Base-by-base conservation (phyloP, 2,797 vertebrate genomes). In the Loris lydekkerianus region DNA sequence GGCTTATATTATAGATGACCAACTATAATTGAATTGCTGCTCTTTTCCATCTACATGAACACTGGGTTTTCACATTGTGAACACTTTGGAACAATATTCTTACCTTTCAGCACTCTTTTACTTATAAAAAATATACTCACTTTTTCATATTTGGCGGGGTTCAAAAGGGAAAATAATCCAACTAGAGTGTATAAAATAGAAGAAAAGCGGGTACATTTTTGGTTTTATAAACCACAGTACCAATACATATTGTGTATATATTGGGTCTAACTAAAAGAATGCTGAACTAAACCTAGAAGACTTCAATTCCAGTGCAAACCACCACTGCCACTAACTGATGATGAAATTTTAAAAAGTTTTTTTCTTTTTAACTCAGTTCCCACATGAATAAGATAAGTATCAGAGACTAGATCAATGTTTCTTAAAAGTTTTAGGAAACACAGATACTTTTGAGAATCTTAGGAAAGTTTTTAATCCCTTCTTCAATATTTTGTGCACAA, bases 21-120 rank as follows among this genome's bases (percentile, higher is more conserved):
- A 77, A 31, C 3, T 82, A 21, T n/a, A 46, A 56, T 86, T 31
- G n/a, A 49, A 89, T 89, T 91, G 40, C 58, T 75, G 3, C 61
- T 91, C 43, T 89, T 75, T 77, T 73, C 37, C 56, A 37, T 82
- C 31, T 72, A 23, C 31, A 72, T 91, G 73, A 93, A 95, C 43
- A 65, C 17, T 65, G 34, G 17, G 8, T 63, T 86, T 91, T 94
- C 17, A 91, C 7, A 10, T 81, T 77, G 43, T 43, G 49, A 77
- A 40, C 5, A 40, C 53, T 81, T 60, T 10, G 17, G 27, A 86
- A 58, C 49, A 83, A 49, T 81, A 67, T 61, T 82, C 58, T 80
- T 9, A 21, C 37, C 56, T 43, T 27, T 77, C 49, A 85, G 40
- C 80, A 88, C 67, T 27, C 13, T 72, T 69, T 89, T 49, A 65